phyloP scores from a whole-genome alignment of 2,888 invertebrate genomes.

The Cataglyphis altisquamis region DNA sequence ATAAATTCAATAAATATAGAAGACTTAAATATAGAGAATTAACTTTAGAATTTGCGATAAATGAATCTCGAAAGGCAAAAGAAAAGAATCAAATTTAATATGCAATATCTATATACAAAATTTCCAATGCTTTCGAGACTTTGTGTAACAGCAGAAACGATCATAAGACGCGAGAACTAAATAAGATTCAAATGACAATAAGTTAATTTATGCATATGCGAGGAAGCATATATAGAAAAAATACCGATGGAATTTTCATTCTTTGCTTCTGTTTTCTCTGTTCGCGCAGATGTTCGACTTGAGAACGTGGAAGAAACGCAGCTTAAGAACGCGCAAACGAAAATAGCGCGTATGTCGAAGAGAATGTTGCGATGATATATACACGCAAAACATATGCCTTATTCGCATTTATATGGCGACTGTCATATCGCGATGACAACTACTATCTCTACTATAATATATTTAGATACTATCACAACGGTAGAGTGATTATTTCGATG shows the following conservation, averaged over 20 bases:
- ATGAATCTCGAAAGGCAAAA: neutral
- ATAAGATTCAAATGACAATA: neutral
- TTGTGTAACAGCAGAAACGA: neutral
- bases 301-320: slow-evolving; percentile 26
- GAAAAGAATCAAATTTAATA: neutral
- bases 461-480: neutral
- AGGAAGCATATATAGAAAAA: neutral
- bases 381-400: neutral
- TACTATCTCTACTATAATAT: neutral
- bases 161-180: neutral
- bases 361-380: neutral
- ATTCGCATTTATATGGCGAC: slow-evolving; percentile 10
- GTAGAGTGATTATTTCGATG: slow-evolving; percentile 47
- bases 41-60: neutral
- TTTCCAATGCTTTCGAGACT: neutral
- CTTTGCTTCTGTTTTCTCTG: slow-evolving; percentile 17
- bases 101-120: neutral
- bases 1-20: neutral
- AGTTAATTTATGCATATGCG: neutral
- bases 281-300: slow-evolving; percentile 25
- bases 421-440: slow-evolving; percentile 30
- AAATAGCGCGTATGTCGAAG: slow-evolving; percentile 56
- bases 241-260: neutral
- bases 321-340: slow-evolving; percentile 53
- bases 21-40: neutral